phyloP scores from a whole-genome alignment of 2,797 vertebrate genomes.

The Vireo griseus region DNA sequence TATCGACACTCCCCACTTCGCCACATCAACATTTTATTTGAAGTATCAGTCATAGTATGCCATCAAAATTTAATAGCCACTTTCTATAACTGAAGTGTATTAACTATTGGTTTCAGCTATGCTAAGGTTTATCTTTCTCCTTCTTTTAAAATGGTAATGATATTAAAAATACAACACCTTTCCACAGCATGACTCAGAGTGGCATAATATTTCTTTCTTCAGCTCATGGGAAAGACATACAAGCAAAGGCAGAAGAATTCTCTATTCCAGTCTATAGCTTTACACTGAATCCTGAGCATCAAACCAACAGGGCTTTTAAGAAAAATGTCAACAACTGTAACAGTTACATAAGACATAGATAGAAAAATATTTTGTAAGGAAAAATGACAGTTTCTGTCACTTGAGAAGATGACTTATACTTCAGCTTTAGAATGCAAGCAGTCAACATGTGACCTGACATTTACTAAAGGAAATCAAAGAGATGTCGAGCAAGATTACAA shows the following conservation, averaged over 20 bases:
- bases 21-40: slow-evolving; percentile 21
- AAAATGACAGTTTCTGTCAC: slow-evolving; percentile 50
- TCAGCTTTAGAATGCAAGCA: slow-evolving; percentile 25
- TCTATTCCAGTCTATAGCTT: not conserved
- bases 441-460: slow-evolving; percentile 41
- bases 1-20: not conserved
- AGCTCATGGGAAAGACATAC: not conserved
- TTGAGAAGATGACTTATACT: slow-evolving; percentile 43
- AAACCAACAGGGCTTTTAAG: slow-evolving; percentile 30
- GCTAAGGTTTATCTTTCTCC: not conserved
- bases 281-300: not conserved
- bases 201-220: slow-evolving; percentile 23
- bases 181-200: slow-evolving; percentile 28
- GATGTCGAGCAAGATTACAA: not conserved
- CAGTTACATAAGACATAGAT: slow-evolving; percentile 42
- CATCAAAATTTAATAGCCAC: slow-evolving; percentile 33
- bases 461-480: slow-evolving; percentile 40
- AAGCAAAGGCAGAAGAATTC: not conserved
- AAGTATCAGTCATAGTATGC: slow-evolving; percentile 1
- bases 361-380: slow-evolving; percentile 62
- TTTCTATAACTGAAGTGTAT: not conserved
- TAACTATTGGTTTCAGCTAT: slow-evolving; percentile 36
- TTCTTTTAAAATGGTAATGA: slow-evolving; percentile 48
- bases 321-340: slow-evolving; percentile 49
- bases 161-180: slow-evolving; percentile 50